A percentile compares a stretch with the other conserved stretches of the same genome.
Conservation (phyloP, 2,113 vertebrate species). For the Columbina picui region DNA sequence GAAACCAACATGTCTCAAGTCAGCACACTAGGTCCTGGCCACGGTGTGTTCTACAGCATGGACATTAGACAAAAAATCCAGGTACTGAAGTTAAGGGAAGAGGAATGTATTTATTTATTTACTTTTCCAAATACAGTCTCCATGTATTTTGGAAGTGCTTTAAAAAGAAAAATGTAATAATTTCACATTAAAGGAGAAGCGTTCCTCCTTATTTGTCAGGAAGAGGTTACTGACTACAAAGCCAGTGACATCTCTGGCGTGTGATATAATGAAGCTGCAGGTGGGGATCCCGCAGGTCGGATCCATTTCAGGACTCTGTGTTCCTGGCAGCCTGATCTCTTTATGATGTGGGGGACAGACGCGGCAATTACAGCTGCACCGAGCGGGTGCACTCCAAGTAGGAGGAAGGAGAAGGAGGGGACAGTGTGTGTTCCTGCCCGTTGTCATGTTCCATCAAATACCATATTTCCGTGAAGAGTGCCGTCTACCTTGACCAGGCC, state of each 20-base stretch:
- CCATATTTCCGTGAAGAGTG: fast-evolving
- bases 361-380: background rate
- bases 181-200: background rate
- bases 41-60: background rate
- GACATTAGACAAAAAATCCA: background rate
- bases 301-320: background rate
- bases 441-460: background rate
- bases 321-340: background rate
- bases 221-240: background rate
- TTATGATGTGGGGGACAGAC: background rate
- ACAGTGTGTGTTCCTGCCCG: fast-evolving
- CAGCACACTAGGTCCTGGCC: background rate
- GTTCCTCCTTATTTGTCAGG: background rate
- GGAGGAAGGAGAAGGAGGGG: background rate
- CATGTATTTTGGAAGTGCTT: background rate
- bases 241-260: background rate
- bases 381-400: fast-evolving
- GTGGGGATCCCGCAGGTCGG: background rate
- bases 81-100: background rate
- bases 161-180: background rate
- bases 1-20: background rate
- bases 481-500: fast-evolving
- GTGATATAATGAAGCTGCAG: background rate
- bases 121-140: background rate
- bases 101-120: too few species aligned